Conservation (phyloP, 2,888 invertebrate genomes). For the Spodoptera exigua region DNA sequence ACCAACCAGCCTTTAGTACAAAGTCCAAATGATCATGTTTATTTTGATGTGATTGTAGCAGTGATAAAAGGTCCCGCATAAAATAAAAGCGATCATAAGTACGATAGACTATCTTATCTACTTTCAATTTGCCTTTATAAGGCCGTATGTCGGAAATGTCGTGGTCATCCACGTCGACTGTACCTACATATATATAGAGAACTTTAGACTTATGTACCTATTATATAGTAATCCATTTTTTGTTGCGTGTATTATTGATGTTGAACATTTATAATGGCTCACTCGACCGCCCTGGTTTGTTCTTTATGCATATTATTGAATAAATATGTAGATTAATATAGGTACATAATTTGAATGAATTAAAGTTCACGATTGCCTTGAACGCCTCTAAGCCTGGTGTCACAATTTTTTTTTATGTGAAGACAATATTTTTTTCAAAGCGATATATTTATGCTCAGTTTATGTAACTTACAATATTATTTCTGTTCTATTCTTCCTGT, state of each 20-base stretch:
- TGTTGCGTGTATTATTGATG: conserved; percentile 31
- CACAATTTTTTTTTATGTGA: too few relatives aligned
- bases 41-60: not conserved
- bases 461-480: conserved; percentile 21
- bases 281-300: conserved; percentile 16
- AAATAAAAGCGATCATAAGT: conserved; percentile 2
- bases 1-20: too few relatives aligned
- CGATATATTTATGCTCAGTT: conserved; percentile 21
- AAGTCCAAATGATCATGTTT: conserved; percentile 11
- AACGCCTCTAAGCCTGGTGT: conserved; percentile 24
- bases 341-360: too few relatives aligned
- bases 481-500: conserved; percentile 36
- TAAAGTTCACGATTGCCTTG: conserved; percentile 49
- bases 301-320: conserved; percentile 31
- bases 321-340: conserved; percentile 43
- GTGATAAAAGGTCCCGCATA: conserved; percentile 12
- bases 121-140: conserved; percentile 6
- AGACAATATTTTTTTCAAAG: too few relatives aligned
- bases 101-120: conserved; percentile 29
- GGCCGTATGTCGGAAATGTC: conserved; percentile 5
- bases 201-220: too few relatives aligned
- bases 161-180: conserved; percentile 2
- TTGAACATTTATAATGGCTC: conserved; percentile 18
- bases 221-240: conserved; percentile 15
- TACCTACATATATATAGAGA: conserved; percentile 17